Percentiles rank a stretch among this genome's conserved stretches.
These are phyloP conservation scores for Cyanocitta stelleri DNA, from an alignment of 2,113 vertebrate genomes.

Conservation along the genomic window DNA sequence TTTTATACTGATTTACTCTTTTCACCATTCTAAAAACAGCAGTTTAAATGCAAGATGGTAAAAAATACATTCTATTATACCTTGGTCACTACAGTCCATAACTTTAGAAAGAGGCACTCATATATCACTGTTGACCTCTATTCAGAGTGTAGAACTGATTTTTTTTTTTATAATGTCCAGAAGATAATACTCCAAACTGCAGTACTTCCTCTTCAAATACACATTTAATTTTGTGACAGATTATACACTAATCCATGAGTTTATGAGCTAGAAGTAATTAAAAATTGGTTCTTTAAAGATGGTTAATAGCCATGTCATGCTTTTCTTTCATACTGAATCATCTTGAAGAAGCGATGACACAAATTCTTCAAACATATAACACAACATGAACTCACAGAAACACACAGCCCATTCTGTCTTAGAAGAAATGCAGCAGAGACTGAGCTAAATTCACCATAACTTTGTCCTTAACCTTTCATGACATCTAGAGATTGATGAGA, in stretches of 20 bases:
- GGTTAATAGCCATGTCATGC: background rate
- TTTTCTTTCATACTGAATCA: background rate
- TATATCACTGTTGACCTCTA: background rate
- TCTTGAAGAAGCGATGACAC: background rate
- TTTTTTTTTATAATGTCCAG: background rate
- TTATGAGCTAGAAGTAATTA: slow-evolving; percentile 5
- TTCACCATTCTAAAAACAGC: background rate
- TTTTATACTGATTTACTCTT: background rate
- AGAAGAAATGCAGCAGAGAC: background rate
- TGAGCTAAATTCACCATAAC: background rate
- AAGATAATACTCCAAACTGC: background rate
- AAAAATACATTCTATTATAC: background rate
- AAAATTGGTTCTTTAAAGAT: background rate
- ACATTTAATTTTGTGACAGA: background rate
- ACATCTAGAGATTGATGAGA: background rate
- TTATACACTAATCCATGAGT: background rate
- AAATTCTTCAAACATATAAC: background rate
- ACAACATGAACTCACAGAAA: background rate
- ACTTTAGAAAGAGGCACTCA: background rate
- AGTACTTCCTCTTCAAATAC: background rate
- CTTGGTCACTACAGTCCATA: background rate
- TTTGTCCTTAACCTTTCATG: background rate
- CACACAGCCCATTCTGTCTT: background rate
- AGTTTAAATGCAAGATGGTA: background rate
- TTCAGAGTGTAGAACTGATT: background rate